Conservation (phyloP, 2,888 invertebrate species). For the Sinhomidia bicolor region DNA sequence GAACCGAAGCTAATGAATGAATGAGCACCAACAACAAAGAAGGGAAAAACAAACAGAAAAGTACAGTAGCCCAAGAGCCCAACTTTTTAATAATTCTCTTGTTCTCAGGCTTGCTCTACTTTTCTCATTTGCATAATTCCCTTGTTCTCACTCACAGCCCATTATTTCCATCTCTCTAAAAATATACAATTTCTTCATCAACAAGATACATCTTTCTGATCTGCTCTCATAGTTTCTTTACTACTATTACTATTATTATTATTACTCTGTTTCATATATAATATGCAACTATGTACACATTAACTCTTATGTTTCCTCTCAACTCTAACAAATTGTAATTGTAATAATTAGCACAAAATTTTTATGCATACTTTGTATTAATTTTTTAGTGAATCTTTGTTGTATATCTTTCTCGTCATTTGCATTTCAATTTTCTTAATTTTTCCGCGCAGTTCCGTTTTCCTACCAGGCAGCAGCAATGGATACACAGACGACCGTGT, state of each 20-base stretch:
- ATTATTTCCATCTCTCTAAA: conserved; percentile 9
- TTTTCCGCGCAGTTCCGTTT: not conserved
- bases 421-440: conserved; percentile 49
- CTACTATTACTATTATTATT: not conserved
- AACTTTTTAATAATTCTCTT: conserved; percentile 22
- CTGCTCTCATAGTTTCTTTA: conserved; percentile 67
- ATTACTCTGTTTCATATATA: not conserved
- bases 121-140: conserved; percentile 71
- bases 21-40: conserved; percentile 37
- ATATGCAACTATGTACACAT: not conserved
- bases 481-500: not conserved
- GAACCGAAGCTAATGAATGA: conserved; percentile 71
- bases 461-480: not conserved
- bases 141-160: conserved; percentile 69
- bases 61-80: conserved; percentile 56
- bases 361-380: not conserved
- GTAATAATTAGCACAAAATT: conserved; percentile 17
- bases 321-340: conserved; percentile 15
- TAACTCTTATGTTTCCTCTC: conserved; percentile 25
- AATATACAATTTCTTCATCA: conserved; percentile 23
- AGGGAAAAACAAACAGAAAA: conserved; percentile 50
- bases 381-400: not conserved
- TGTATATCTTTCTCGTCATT: conserved; percentile 14
- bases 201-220: conserved; percentile 27
- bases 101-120: conserved; percentile 68